Percentiles rank a stretch among this genome's conserved stretches.
These are phyloP conservation scores for Cordilura impudica DNA, from an alignment of 2,888 invertebrate species.

Conservation along the genomic window DNA sequence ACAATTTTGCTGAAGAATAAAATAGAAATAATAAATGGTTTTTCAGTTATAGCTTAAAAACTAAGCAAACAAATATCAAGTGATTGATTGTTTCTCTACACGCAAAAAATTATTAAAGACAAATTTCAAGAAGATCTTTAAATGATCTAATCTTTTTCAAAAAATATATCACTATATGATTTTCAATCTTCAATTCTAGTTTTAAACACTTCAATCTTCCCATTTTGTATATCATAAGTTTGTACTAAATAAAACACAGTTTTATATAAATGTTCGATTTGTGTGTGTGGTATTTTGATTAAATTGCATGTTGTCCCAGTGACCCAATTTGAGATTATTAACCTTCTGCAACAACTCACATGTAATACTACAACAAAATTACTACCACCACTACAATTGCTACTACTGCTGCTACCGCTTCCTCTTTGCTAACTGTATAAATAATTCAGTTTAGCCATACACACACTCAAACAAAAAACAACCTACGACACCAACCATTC, in stretches of 20 bases:
- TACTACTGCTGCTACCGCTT: conserved; percentile 5
- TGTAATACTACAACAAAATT: conserved; percentile 27
- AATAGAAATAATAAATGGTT: no score
- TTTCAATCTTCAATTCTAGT: neutral
- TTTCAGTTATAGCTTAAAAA: no score
- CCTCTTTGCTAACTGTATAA: conserved; percentile 15
- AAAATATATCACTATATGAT: no score
- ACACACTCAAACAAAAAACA: conserved; percentile 5
- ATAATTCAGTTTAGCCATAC: conserved; percentile 42
- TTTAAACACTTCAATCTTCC: conserved; percentile 31
- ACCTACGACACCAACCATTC: conserved; percentile 30
- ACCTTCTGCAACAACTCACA: conserved; percentile 66
- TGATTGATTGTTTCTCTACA: no score
- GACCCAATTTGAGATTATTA: conserved; percentile 77
- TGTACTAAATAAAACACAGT: conserved; percentile 2
- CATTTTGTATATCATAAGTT: conserved; percentile 16
- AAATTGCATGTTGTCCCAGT: conserved; percentile 76
- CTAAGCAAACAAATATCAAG: no score
- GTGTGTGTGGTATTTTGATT: conserved; percentile 60
- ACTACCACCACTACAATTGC: conserved; percentile 8
- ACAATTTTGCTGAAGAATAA: no score
- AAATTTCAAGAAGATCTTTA: no score
- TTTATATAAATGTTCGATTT: neutral
- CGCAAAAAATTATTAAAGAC: no score
- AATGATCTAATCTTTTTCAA: neutral